Evolutionary conservation across 2,888 invertebrate genomes (phyloP).

Genomic region (Acleris holmiana): DNA sequence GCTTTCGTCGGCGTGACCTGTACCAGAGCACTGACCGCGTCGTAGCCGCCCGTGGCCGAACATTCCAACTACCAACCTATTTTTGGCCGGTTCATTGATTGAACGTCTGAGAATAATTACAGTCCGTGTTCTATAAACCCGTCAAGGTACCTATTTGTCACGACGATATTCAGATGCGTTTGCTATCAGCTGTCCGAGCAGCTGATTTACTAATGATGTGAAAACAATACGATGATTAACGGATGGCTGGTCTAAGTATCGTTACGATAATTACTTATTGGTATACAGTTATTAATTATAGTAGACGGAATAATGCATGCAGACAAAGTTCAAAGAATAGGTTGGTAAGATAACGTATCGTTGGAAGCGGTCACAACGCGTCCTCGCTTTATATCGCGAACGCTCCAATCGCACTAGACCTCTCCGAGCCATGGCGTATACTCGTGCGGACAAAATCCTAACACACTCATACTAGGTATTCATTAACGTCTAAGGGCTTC

Average conservation of each 20-base stretch:
- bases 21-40: constrained; percentile 80
- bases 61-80: constrained; percentile 79
- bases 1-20: constrained; percentile 84
- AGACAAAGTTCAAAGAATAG: constrained; percentile 42
- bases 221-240: constrained; percentile 35
- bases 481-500: constrained; percentile 47
- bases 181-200: constrained; percentile 17
- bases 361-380: constrained; percentile 71
- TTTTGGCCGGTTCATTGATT: constrained; percentile 52
- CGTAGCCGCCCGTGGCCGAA: constrained; percentile 74
- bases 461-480: constrained; percentile 56
- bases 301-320: constrained; percentile 34
- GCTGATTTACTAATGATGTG: constrained; percentile 32
- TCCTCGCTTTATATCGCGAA: constrained; percentile 70
- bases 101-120: constrained; percentile 36
- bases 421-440: constrained; percentile 72
- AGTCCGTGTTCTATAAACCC: constrained; percentile 22
- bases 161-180: constrained; percentile 14
- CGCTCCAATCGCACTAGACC: constrained; percentile 83
- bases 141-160: constrained; percentile 14
- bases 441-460: constrained; percentile 56
- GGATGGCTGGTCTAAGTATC: constrained; percentile 37
- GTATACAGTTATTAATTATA: constrained; percentile 19
- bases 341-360: constrained; percentile 67
- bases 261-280: constrained; percentile 19